These are phyloP conservation scores for Antechinus flavipes DNA, from an alignment of 2,113 vertebrate genomes.

Conservation along the genomic window DNA sequence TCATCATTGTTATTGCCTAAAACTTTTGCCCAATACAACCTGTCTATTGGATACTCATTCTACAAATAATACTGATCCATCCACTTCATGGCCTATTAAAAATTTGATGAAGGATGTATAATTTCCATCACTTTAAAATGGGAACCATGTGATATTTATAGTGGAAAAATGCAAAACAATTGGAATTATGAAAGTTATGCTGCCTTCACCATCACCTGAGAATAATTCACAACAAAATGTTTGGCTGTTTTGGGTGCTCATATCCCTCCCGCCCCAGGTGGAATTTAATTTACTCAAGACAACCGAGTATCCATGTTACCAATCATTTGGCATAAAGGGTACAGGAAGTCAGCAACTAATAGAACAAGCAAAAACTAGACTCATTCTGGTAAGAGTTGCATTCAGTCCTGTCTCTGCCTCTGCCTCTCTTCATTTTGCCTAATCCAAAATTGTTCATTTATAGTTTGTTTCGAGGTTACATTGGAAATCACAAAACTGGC, in stretches of 20 bases:
- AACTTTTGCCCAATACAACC: background rate
- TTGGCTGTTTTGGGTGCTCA: background rate
- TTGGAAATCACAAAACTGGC: background rate
- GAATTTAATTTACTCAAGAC: background rate
- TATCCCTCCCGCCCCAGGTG: background rate
- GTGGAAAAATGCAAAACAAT: background rate
- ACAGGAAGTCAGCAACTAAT: background rate
- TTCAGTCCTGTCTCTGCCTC: background rate
- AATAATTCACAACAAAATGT: background rate
- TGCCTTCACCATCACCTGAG: background rate
- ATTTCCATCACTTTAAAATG: background rate
- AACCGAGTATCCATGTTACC: background rate
- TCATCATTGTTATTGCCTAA: background rate
- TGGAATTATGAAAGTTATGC: background rate
- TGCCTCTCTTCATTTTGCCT: background rate
- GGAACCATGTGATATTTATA: background rate
- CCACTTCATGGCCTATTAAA: background rate
- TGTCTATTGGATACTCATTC: background rate
- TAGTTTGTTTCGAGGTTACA: background rate
- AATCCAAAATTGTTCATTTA: background rate
- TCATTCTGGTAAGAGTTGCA: background rate
- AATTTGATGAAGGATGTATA: background rate
- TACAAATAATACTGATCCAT: background rate
- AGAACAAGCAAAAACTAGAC: background rate
- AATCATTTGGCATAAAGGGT: background rate